Percentiles rank a stretch among this genome's conserved stretches.
Evolutionary conservation across 2,888 invertebrate species (phyloP).

Genomic region (Epistrophella euchroma): DNA sequence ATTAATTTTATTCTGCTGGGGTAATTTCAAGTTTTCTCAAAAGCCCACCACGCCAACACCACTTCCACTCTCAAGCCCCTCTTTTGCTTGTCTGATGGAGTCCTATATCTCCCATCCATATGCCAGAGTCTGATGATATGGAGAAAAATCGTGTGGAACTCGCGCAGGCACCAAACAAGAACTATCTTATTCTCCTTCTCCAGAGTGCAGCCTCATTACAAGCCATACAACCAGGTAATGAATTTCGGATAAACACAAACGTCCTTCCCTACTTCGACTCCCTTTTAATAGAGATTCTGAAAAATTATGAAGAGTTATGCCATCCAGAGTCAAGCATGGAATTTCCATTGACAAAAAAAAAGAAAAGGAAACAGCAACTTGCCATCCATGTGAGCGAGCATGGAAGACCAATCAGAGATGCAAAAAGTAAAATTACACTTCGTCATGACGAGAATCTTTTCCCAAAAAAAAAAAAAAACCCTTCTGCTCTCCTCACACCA

Average conservation of each 20-base stretch:
- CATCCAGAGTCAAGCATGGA: conserved; percentile 67
- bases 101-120: not conserved
- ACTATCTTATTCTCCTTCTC: conserved; percentile 6
- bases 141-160: conserved; percentile 66
- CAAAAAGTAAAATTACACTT: conserved; percentile 72
- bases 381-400: conserved; percentile 56
- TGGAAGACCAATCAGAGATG: conserved; percentile 67
- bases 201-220: conserved; percentile 67
- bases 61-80: not conserved
- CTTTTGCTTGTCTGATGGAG: not conserved
- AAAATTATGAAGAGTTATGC: conserved; percentile 76
- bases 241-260: conserved; percentile 72
- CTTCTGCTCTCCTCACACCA: conserved; percentile 22
- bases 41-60: conserved; percentile 65
- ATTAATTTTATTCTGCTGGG: conserved; percentile 75
- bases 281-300: conserved; percentile 41
- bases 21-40: conserved; percentile 71
- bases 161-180: conserved; percentile 41
- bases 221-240: conserved; percentile 69
- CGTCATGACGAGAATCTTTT: conserved; percentile 65
- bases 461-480: conserved; percentile 16
- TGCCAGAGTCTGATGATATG: conserved; percentile 6
- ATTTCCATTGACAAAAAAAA: conserved; percentile 56
- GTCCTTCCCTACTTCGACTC: conserved; percentile 15
- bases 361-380: not conserved